Evolutionary conservation across 2,113 vertebrate species (phyloP).

Genomic region (Poeciliopsis retropinna): DNA sequence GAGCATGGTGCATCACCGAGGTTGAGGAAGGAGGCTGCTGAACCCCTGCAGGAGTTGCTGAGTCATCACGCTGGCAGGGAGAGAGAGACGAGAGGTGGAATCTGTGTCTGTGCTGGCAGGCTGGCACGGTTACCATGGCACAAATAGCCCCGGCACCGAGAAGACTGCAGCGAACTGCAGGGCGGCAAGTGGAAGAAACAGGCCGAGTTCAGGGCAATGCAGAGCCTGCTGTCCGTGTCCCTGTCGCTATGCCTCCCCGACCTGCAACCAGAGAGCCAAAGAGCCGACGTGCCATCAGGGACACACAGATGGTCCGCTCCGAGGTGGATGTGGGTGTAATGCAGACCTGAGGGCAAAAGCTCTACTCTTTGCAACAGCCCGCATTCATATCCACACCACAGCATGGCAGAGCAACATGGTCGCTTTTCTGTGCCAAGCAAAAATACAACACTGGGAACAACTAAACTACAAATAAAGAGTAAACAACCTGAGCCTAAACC

Average conservation of each 20-base stretch:
- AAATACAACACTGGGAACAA: constrained; percentile 27
- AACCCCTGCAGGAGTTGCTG: constrained; percentile 76
- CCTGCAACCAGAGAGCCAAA: constrained; percentile 61
- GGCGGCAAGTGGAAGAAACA: constrained; percentile 34
- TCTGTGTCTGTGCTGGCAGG: constrained; percentile 77
- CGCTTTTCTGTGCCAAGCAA: constrained; percentile 47
- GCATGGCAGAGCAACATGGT: constrained; percentile 48
- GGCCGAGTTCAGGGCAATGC: constrained; percentile 51
- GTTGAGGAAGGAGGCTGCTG: constrained; percentile 62
- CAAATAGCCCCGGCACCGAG: constrained; percentile 67
- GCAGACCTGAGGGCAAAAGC: constrained; percentile 62
- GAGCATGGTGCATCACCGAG: constrained; percentile 58
- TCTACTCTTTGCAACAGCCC: constrained; percentile 60
- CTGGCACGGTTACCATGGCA: constrained; percentile 77
- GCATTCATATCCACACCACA: constrained; percentile 57
- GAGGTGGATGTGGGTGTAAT: constrained; percentile 72
- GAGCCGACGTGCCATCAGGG: constrained; percentile 68
- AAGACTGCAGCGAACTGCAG: constrained; percentile 66
- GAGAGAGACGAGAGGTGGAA: constrained; percentile 73
- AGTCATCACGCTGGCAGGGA: constrained; percentile 76
- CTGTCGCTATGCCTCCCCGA: constrained; percentile 18
- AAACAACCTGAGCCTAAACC: constrained; percentile 10
- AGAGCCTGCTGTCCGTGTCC: constrained; percentile 53
- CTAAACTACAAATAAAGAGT: constrained; percentile 15
- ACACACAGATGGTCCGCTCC: constrained; percentile 71